Percentiles rank a stretch among this genome's conserved stretches.
These are phyloP conservation scores for Acromyrmex echinatior DNA, from an alignment of 1,140 invertebrate species.

Conservation along the genomic window DNA sequence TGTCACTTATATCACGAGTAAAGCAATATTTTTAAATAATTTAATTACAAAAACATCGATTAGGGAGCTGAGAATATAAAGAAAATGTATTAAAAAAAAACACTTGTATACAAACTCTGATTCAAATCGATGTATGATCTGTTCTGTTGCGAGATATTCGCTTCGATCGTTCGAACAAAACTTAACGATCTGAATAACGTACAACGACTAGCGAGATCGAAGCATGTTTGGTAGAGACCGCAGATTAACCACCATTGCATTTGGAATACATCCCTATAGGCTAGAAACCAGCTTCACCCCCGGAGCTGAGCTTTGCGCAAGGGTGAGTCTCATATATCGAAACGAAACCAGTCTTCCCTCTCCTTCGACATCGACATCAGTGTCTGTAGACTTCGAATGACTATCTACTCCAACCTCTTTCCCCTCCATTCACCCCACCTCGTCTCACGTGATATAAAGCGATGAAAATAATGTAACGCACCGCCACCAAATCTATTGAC, in stretches of 20 bases:
- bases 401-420: constrained; percentile 49
- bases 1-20: neutral
- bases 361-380: constrained; percentile 45
- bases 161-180: neutral
- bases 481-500: constrained; percentile 83
- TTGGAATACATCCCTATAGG: constrained; percentile 77
- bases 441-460: constrained; percentile 59
- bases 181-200: constrained; percentile 38
- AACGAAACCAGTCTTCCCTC: constrained; percentile 80
- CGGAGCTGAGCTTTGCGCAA: constrained; percentile 46
- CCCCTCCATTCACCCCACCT: constrained; percentile 22
- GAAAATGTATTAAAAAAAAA: neutral
- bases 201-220: constrained; percentile 46
- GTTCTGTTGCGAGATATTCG: neutral
- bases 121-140: neutral
- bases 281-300: constrained; percentile 72
- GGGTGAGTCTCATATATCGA: constrained; percentile 75
- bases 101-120: neutral
- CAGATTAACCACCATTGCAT: constrained; percentile 83
- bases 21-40: neutral
- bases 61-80: neutral
- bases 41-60: neutral
- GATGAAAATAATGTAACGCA: constrained; percentile 84
- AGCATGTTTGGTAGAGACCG: constrained; percentile 73
- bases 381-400: constrained; percentile 41